Evolutionary conservation across 2,888 invertebrate species (phyloP), one percentile per base, ranked within the genome.

Genomic region (Xanthorhoe spadicearia): DNA sequence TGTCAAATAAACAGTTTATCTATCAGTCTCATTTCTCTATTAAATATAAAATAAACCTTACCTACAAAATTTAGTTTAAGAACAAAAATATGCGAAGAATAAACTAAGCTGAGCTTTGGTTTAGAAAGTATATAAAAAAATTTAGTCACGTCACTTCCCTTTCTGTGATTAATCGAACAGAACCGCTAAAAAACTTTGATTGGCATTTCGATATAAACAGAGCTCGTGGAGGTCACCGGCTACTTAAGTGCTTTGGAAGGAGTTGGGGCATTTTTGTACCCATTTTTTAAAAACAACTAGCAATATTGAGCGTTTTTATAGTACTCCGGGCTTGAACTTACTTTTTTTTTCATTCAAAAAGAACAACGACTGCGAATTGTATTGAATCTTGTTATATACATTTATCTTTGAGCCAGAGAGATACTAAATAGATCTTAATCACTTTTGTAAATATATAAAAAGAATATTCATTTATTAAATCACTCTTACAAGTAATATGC

Each of bases 111-210:
- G 13, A 3, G 13, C 38, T 3, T 3, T 38, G 13, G 58, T 23
- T 43, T 49, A 53, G 15, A 63, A 60, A 52, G 56, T 57, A 63
- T 48, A 61, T 55, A n/a, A 35, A 51, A 64, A 55, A 55, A 62
- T 43, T 43, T 43, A 56, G 61, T 58, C 72, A 69, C 69, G 72
- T 68, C 64, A 60, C 61, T 76, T 74, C 73, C 72, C 61, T 64
- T 74, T 67, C 18, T 54, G 64, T 77, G 77, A 80, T 81, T 79
- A 82, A 81, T 81, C 74, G 71, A 77, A 74, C 70, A 57, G 69
- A 68, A 66, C 66, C 58, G 56, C 64, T 71, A 72, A 75, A 75
- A 78, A 79, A 76, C 51, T 66, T 65, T 75, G 75, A 71, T 75
- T 75, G 75, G 72, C 69, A 72, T 61, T 74, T 74, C 70, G 52